Percentiles rank a stretch among this genome's conserved stretches.
Conservation (phyloP, 2,888 invertebrate species). For the Trichogramma evanescens region DNA sequence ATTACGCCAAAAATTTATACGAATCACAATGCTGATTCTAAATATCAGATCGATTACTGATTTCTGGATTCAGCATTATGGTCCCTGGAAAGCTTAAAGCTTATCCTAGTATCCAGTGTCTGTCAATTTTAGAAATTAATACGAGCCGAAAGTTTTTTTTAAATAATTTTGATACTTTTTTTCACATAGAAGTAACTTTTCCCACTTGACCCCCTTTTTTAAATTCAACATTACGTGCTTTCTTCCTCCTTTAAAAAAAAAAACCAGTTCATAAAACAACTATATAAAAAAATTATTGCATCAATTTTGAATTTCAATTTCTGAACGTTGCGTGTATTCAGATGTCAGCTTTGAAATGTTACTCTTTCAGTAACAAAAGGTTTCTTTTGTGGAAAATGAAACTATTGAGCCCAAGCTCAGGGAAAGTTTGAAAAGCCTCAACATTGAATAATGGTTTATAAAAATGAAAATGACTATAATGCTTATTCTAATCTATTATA, state of each 20-base stretch:
- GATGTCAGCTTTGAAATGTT: conserved; percentile 16
- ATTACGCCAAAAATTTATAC: conserved; percentile 20
- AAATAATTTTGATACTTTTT: conserved; percentile 24
- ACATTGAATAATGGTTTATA: conserved; percentile 38
- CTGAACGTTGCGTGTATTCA: conserved; percentile 32
- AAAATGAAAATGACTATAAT: conserved; percentile 46
- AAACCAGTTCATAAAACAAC: conserved; percentile 39
- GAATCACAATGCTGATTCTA: conserved; percentile 13
- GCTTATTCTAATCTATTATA: conserved; percentile 44
- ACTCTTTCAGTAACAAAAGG: conserved; percentile 20
- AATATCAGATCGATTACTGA: not conserved
- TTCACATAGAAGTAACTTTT: conserved; percentile 17
- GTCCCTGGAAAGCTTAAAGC: conserved; percentile 18
- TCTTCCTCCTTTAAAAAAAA: conserved; percentile 38
- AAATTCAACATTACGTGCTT: conserved; percentile 36
- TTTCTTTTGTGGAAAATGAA: conserved; percentile 10
- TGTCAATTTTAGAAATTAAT: conserved; percentile 17
- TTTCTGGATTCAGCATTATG: conserved; percentile 10
- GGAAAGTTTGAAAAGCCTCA: conserved; percentile 43
- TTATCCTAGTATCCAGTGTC: conserved; percentile 13
- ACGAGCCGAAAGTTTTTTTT: conserved; percentile 21
- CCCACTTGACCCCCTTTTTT: conserved; percentile 17
- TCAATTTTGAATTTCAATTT: conserved; percentile 48
- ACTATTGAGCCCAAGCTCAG: conserved; percentile 33
- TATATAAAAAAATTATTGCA: conserved; percentile 39